Percentiles rank a stretch among this genome's conserved stretches.
These are phyloP conservation scores for Stegana nigrithorax DNA, from an alignment of 2,888 invertebrate species.

Conservation along the genomic window DNA sequence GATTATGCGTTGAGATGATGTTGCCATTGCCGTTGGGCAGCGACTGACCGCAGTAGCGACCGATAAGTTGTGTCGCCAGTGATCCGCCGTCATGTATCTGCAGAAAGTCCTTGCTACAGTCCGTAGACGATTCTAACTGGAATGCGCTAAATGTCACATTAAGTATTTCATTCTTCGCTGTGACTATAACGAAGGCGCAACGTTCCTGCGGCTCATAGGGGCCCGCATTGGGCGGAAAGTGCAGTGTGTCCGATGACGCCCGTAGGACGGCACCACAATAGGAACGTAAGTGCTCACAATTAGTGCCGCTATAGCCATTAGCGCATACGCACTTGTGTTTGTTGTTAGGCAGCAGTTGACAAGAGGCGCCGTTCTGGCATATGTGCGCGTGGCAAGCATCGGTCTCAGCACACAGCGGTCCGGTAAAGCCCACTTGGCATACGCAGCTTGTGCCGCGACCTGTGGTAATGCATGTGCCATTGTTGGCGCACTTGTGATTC, in stretches of 20 bases:
- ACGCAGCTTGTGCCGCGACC: slow-evolving; percentile 55
- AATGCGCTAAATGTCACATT: slow-evolving; percentile 84
- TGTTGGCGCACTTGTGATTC: slow-evolving; percentile 74
- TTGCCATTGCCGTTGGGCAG: slow-evolving; percentile 76
- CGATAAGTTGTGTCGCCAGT: slow-evolving; percentile 77
- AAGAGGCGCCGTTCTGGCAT: slow-evolving; percentile 85
- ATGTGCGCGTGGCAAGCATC: slow-evolving; percentile 80
- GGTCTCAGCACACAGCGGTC: slow-evolving; percentile 72
- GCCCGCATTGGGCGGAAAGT: slow-evolving; percentile 72
- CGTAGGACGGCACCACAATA: slow-evolving; percentile 74
- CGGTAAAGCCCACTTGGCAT: slow-evolving; percentile 66
- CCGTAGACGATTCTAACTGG: slow-evolving; percentile 70
- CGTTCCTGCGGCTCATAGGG: slow-evolving; percentile 74
- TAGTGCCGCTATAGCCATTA: slow-evolving; percentile 74
- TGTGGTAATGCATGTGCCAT: slow-evolving; percentile 63
- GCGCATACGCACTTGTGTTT: slow-evolving; percentile 76
- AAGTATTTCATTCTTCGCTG: slow-evolving; percentile 76
- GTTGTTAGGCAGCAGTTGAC: slow-evolving; percentile 62
- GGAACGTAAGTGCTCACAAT: slow-evolving; percentile 73
- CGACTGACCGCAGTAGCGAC: slow-evolving; percentile 81
- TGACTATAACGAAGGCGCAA: slow-evolving; percentile 85
- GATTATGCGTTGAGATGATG: slow-evolving; percentile 80
- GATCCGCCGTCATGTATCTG: slow-evolving; percentile 88
- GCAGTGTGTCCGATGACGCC: slow-evolving; percentile 72
- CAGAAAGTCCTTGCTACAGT: slow-evolving; percentile 78